phyloP scores from a whole-genome alignment of 2,888 invertebrate species.

The Epinotia ramella region DNA sequence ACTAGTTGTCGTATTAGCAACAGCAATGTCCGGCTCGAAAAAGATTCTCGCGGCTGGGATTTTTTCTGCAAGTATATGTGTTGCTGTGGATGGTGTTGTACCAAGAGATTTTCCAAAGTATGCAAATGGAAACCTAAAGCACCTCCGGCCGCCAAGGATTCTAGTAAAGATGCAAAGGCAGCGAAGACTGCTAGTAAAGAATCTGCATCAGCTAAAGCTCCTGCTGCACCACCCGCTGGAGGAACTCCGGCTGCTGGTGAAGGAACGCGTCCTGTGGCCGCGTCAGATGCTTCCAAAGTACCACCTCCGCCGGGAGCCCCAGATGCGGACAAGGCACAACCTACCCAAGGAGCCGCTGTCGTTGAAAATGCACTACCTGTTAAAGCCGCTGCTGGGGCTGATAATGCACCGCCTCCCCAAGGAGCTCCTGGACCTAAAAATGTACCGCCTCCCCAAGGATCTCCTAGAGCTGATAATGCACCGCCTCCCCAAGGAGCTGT shows the following conservation, averaged over 20 bases:
- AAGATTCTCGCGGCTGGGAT: constrained; percentile 16
- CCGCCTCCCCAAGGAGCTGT: background rate
- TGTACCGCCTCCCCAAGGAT: background rate
- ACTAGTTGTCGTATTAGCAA: background rate
- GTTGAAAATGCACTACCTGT: background rate
- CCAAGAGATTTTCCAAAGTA: constrained; percentile 8
- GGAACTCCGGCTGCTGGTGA: too few species aligned
- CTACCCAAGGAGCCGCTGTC: background rate
- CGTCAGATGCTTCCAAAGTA: background rate
- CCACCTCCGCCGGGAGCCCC: background rate
- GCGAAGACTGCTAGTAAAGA: background rate
- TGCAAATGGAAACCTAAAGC: background rate
- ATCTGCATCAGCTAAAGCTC: background rate
- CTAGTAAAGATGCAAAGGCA: background rate
- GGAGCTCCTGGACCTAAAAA: background rate
- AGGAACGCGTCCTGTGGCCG: too few species aligned
- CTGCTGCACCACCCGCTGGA: background rate
- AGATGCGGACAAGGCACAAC: background rate
- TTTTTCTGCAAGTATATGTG: constrained; percentile 34
- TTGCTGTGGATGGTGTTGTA: constrained; percentile 39
- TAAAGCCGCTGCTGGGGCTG: background rate
- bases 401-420: background rate
- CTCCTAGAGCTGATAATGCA: background rate
- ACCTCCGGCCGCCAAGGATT: background rate
- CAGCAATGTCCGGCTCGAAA: background rate